phyloP scores from a whole-genome alignment of 2,888 invertebrate genomes.

The Cephus runcator region DNA sequence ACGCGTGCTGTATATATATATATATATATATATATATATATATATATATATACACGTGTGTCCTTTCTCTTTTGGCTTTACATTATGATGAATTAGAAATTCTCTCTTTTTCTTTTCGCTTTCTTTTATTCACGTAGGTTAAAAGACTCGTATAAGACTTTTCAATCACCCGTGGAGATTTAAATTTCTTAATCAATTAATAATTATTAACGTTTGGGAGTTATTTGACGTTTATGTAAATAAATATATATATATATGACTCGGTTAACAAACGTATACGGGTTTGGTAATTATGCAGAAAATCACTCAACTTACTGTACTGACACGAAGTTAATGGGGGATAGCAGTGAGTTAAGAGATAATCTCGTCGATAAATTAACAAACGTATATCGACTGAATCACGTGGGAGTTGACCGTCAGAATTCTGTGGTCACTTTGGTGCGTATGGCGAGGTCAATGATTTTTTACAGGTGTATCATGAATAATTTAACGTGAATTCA shows the following conservation, averaged over 20 bases:
- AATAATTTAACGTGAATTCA: not conserved
- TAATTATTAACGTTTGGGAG: not conserved
- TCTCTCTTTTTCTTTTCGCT: not conserved
- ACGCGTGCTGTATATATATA: not conserved
- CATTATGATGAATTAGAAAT: not conserved
- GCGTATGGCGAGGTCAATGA: not conserved
- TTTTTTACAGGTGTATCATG: not conserved
- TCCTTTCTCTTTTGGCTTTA: not conserved
- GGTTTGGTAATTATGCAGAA: not conserved
- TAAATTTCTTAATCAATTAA: too few relatives aligned
- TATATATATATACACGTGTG: too few relatives aligned
- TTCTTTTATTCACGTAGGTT: not conserved
- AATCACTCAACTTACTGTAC: not conserved
- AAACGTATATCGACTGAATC: not conserved
- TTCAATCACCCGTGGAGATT: not conserved
- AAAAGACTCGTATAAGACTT: not conserved
- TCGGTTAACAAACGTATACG: not conserved
- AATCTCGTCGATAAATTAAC: slow-evolving; percentile 14
- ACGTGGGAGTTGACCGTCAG: not conserved
- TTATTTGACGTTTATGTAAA: not conserved
- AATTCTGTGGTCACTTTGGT: not conserved
- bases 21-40: too few relatives aligned
- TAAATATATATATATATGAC: not conserved
- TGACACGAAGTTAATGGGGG: not conserved
- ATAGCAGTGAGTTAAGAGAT: not conserved